Percentiles rank a stretch among this genome's conserved stretches.
Evolutionary conservation across 2,888 invertebrate genomes (phyloP).

Genomic region (Seira musarum): DNA sequence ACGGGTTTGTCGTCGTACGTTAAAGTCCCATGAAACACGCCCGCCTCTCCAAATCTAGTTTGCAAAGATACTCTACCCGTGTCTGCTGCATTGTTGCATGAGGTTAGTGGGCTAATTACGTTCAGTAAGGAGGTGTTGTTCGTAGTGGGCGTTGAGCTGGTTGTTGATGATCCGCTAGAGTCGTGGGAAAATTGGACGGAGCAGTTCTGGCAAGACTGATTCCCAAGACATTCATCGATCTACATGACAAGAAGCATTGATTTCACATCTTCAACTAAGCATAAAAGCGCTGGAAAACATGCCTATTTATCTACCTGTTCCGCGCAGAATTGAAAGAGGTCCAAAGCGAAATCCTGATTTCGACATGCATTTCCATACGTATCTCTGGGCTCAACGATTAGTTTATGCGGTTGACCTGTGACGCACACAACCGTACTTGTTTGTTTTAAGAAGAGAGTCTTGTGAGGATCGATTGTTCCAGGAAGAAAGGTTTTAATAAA

Average conservation of each 20-base stretch:
- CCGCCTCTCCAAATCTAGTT: slow-evolving; percentile 65
- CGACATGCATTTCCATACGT: slow-evolving; percentile 89
- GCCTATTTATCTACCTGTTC: slow-evolving; percentile 61
- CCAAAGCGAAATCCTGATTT: slow-evolving; percentile 67
- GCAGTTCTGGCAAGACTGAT: slow-evolving; percentile 63
- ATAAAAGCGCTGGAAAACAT: not conserved
- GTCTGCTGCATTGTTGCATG: slow-evolving; percentile 34
- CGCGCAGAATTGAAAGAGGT: slow-evolving; percentile 66
- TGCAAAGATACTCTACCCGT: slow-evolving; percentile 62
- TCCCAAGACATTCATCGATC: slow-evolving; percentile 62
- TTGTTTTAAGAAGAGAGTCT: slow-evolving; percentile 87
- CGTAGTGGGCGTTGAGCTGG: slow-evolving; percentile 40
- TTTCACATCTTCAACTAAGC: not conserved
- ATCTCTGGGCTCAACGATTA: slow-evolving; percentile 93
- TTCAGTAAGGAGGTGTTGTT: slow-evolving; percentile 38
- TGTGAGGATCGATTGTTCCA: slow-evolving; percentile 87
- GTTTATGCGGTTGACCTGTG: slow-evolving; percentile 81
- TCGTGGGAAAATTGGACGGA: slow-evolving; percentile 68
- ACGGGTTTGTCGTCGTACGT: slow-evolving; percentile 68
- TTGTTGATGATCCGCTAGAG: slow-evolving; percentile 33
- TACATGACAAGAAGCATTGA: slow-evolving; percentile 29
- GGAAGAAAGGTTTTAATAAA: slow-evolving; percentile 75
- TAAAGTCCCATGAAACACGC: slow-evolving; percentile 66
- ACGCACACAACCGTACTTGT: slow-evolving; percentile 90
- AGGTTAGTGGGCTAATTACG: slow-evolving; percentile 28